Conservation (phyloP, 2,113 vertebrate species). For the Prinia subflava region DNA sequence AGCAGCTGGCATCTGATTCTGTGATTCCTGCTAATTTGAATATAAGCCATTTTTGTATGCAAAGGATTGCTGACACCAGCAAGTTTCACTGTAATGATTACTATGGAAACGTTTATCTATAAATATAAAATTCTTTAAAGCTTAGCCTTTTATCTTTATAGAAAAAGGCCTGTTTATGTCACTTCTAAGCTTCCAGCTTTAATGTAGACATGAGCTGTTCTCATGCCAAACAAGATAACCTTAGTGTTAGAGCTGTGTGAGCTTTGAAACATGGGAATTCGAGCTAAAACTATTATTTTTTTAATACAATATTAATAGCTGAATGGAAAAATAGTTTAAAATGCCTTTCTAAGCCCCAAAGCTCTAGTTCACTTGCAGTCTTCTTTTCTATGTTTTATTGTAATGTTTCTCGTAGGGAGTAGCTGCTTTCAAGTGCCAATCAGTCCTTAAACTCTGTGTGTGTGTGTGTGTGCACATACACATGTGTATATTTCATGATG, state of each 20-base stretch:
- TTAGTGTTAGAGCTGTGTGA: conserved; percentile 52
- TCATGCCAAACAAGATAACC: conserved; percentile 77
- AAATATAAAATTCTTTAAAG: conserved; percentile 81
- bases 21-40: conserved; percentile 66
- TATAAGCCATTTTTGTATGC: conserved; percentile 69
- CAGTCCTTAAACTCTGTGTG: neutral
- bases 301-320: conserved; percentile 70
- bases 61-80: conserved; percentile 78
- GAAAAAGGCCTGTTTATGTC: conserved; percentile 79
- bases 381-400: conserved; percentile 27
- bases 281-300: conserved; percentile 71
- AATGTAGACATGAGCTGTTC: conserved; percentile 76
- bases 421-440: neutral
- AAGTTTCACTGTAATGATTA: conserved; percentile 77
- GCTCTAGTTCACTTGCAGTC: neutral
- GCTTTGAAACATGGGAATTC: conserved; percentile 72
- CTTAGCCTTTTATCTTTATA: conserved; percentile 80
- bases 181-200: conserved; percentile 76
- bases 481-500: too few species aligned
- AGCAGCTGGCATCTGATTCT: conserved; percentile 58
- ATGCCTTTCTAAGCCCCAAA: conserved; percentile 26
- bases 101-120: conserved; percentile 83
- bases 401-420: neutral
- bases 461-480: too few species aligned
- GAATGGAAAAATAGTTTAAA: conserved; percentile 66